Percentiles rank a stretch among this genome's conserved stretches.
Conservation (phyloP, 2,113 vertebrate species). For the Scomber japonicus region DNA sequence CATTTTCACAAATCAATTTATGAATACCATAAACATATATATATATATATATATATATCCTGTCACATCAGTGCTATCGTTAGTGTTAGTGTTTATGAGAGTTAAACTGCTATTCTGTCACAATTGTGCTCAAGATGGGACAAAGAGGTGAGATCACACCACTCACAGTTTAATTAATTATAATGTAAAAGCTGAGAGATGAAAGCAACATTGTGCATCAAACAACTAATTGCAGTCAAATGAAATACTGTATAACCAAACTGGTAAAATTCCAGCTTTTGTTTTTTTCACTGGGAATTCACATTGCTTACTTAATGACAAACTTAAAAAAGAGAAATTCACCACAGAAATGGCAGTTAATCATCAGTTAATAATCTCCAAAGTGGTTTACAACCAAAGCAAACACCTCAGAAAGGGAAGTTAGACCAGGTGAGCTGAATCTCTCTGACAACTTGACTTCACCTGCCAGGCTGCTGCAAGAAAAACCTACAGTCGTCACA, state of each 20-base stretch:
- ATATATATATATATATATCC: neutral
- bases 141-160: neutral
- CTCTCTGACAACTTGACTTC: neutral
- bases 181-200: neutral
- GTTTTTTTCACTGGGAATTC: no score
- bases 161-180: neutral
- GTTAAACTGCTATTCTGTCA: no score
- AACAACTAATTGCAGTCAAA: neutral
- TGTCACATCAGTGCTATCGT: neutral
- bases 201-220: neutral
- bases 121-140: no score
- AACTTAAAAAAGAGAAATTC: no score
- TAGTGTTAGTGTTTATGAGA: neutral
- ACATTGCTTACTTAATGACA: no score
- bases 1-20: neutral
- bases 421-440: conserved; percentile 7
- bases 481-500: neutral
- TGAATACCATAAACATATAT: neutral
- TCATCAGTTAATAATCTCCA: no score
- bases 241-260: neutral
- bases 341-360: no score
- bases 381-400: no score
- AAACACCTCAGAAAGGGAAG: neutral
- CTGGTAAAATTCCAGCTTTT: no score
- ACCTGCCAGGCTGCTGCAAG: neutral